Base-by-base conservation (phyloP, 2,113 vertebrate genomes). In the Rhagologus leucostigma region DNA sequence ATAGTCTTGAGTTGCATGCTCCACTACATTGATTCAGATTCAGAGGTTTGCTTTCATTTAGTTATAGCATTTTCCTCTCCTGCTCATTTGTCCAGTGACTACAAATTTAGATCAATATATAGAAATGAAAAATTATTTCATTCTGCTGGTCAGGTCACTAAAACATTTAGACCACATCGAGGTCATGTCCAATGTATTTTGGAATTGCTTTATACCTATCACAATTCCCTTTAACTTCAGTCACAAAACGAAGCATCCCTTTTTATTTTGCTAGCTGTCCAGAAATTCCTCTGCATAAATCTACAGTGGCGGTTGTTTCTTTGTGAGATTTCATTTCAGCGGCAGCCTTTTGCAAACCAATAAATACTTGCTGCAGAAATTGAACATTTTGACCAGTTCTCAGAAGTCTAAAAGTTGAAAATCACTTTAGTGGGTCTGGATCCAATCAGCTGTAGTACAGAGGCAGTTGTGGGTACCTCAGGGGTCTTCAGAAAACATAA, bases 71-170 rank as follows among this genome's bases (percentile, higher is more conserved):
- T 78, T 78, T 68, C 9, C 18, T 79, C 83, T 93, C 19, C 42
- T 89, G 4, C 5, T 68, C 64, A 24, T 84, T 89, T 63, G n/a
- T 82, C 16, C 59, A 89, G 27, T 37, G 35, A 32, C 27, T 79
- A 27, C 39, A 69, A 74, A 84, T 77, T 74, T 77, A 60, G 18
- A 67, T 44, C 11, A 67, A 64, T 35, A 56, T 5, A 41, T 21
- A 59, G 30, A 82, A 49, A 67, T 32, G 20, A 70, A 68, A 95
- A 94, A 69, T 47, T 67, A 65, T 93, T 95, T 92, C 6, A 73
- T 57, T 20, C 42, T 88, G 11, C 9, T 55, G 42, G 9, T 4
- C 19, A 44, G 21, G 35, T 85, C 79, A 37, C n/a, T 90, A 22
- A 94, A 85, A 85, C 91, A 71, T 79, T 87, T 84, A 73, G 19